phyloP scores from a whole-genome alignment of 2,888 invertebrate species.

The Chorisops tibialis region DNA sequence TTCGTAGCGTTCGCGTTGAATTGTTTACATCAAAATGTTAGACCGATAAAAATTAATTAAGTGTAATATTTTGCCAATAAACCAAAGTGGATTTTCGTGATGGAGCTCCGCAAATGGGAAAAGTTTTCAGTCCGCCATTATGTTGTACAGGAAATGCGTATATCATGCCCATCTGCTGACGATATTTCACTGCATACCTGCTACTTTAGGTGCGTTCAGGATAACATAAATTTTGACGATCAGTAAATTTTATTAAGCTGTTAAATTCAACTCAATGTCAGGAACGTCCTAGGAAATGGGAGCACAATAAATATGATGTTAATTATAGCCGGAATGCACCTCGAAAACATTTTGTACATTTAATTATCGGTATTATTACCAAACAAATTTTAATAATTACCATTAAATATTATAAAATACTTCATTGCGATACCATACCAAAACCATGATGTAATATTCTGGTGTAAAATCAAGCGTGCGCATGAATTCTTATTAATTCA shows the following conservation, averaged over 20 bases:
- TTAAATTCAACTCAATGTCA: conserved; percentile 6
- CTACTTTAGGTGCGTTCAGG: neutral
- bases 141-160: neutral
- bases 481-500: too few relatives aligned
- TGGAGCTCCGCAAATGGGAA: conserved; percentile 23
- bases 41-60: conserved; percentile 34
- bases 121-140: conserved; percentile 20
- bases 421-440: too few relatives aligned
- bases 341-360: too few relatives aligned
- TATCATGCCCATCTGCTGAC: conserved; percentile 12
- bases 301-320: conserved; percentile 6
- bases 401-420: too few relatives aligned
- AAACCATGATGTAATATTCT: too few relatives aligned
- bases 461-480: too few relatives aligned
- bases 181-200: neutral
- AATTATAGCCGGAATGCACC: too few relatives aligned
- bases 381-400: too few relatives aligned
- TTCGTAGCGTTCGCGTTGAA: conserved; percentile 1
- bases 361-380: too few relatives aligned
- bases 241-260: conserved; percentile 2
- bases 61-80: conserved; percentile 34
- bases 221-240: conserved; percentile 7
- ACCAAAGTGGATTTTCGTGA: conserved; percentile 29
- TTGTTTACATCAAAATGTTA: conserved; percentile 31
- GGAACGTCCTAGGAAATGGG: neutral